Base-by-base conservation (phyloP, 2,888 invertebrate species). In the Zygothrica quintamaculata region DNA sequence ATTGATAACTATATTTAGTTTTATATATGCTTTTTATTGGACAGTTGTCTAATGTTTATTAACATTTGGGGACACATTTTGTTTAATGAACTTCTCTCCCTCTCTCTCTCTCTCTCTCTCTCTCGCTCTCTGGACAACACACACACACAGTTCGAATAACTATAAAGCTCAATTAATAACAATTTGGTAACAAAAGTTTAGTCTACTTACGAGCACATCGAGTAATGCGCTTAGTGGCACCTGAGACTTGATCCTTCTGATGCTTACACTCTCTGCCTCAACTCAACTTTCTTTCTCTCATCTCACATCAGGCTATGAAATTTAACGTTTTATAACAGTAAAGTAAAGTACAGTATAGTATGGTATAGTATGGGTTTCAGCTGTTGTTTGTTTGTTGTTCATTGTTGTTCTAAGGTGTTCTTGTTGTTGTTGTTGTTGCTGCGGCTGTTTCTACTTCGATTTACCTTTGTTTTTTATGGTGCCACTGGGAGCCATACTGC, bases 131-230 rank as follows among this genome's bases (percentile, higher is more conserved):
- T 33, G 50, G 34, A 12, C 26, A n/a, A n/a, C n/a, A n/a, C n/a
- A n/a, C n/a, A n/a, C n/a, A n/a, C 50, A 16, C 26, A 60, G 52
- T 76, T 80, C 65, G 80, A 58, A 82, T 70, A 85, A 85, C 80
- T 82, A 79, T 87, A 79, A 87, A 85, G 79, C 82, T 51, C 78
- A 84, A 87, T 79, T 87, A 87, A 85, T 82, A 82, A 87, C 86
- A 85, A 82, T 82, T 87, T 82, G 74, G 74, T 31, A 50, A 48
- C 42, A 59, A 80, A 87, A 66, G 65, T 79, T 84, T 50, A 33
- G 13, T 16, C 55, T 48, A 70, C 52, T 70, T 64, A 68, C 9
- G n/a, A 22, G 18, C 5, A 22, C 5, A 22, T 22, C 2, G 18
- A 13, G 29, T 42, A 18, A 42, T 29, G 34, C 12, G 43, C 39